A percentile compares a stretch with the other conserved stretches of the same genome.
Conservation (phyloP, 2,888 invertebrate species). For the Platycnemis pennipes region DNA sequence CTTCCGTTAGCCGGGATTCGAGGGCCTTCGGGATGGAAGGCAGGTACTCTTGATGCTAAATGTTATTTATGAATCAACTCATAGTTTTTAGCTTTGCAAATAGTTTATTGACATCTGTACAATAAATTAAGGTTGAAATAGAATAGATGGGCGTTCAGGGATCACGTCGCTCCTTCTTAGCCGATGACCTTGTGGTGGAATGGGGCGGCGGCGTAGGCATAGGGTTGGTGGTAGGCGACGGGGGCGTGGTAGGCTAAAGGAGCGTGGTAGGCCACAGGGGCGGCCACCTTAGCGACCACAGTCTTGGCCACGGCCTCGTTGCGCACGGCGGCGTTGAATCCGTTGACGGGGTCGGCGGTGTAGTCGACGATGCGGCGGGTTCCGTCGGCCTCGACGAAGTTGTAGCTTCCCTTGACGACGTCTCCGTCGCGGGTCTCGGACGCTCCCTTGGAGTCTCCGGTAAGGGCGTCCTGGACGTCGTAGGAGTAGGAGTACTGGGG, state of each 20-base stretch:
- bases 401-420: conserved; percentile 50
- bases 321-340: conserved; percentile 69
- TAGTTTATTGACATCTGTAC: conserved; percentile 38
- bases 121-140: conserved; percentile 34
- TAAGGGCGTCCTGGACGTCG: conserved; percentile 51
- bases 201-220: not conserved
- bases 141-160: conserved; percentile 55
- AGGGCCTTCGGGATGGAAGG: no score
- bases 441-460: conserved; percentile 57
- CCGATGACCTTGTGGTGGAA: not conserved
- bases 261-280: conserved; percentile 70
- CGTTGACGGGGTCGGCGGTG: conserved; percentile 68
- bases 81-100: not conserved
- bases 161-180: not conserved
- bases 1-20: no score
- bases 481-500: conserved; percentile 67
- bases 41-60: no score
- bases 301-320: conserved; percentile 63
- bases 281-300: conserved; percentile 58
- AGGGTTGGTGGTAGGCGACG: conserved; percentile 44
- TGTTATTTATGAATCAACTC: not conserved
- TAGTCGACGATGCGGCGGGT: conserved; percentile 58
- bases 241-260: conserved; percentile 72
- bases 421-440: conserved; percentile 67
- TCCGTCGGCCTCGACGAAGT: conserved; percentile 56